phyloP scores from a whole-genome alignment of 2,888 invertebrate genomes.

The Cephus pulcher region DNA sequence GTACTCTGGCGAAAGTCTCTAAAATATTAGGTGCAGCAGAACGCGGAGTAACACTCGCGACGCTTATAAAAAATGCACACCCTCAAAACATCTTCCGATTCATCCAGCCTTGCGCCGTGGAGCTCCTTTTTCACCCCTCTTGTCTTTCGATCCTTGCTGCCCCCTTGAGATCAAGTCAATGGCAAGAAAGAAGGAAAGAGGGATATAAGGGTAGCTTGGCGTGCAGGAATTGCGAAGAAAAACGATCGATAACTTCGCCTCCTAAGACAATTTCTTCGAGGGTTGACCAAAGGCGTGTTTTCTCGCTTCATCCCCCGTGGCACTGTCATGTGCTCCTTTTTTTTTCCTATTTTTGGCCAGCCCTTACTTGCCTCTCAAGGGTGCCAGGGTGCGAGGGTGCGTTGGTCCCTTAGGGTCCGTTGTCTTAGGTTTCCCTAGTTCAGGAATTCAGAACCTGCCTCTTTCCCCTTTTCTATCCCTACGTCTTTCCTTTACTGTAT shows the following conservation, averaged over 20 bases:
- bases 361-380: slow-evolving; percentile 26
- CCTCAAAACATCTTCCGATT: slow-evolving; percentile 38
- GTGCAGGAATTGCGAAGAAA: slow-evolving; percentile 40
- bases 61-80: slow-evolving; percentile 45
- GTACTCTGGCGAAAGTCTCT: too few relatives aligned
- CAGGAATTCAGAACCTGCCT: slow-evolving; percentile 44
- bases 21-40: background rate
- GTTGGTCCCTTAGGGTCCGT: slow-evolving; percentile 25
- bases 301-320: slow-evolving; percentile 22
- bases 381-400: slow-evolving; percentile 22
- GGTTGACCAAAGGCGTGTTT: slow-evolving; percentile 33
- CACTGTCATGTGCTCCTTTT: slow-evolving; percentile 31
- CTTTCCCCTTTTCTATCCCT: slow-evolving; percentile 10
- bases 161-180: too few relatives aligned
- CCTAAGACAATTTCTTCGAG: slow-evolving; percentile 61
- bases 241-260: slow-evolving; percentile 56
- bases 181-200: background rate
- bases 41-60: slow-evolving; percentile 4
- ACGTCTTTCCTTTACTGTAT: slow-evolving; percentile 20
- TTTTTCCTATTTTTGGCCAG: slow-evolving; percentile 35
- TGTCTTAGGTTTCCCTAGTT: slow-evolving; percentile 30
- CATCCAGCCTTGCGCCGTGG: background rate
- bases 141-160: slow-evolving; percentile 21
- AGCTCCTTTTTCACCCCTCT: slow-evolving; percentile 26
- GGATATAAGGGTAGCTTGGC: slow-evolving; percentile 14